Evolutionary conservation across 2,888 invertebrate genomes (phyloP), one percentile per base, ranked within the genome.

Genomic region (Poecilus cupreus): DNA sequence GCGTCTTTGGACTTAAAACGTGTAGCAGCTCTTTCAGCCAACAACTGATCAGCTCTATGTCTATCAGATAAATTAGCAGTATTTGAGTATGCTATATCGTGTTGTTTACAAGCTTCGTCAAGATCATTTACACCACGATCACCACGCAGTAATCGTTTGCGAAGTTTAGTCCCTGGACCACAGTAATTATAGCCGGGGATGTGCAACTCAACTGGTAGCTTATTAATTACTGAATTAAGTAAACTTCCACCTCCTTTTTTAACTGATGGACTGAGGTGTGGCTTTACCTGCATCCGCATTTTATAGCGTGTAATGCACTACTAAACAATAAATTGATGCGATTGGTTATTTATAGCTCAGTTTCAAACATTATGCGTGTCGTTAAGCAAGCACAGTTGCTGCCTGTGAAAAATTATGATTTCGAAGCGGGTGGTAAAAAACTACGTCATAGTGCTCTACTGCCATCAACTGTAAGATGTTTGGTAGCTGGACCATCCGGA

Each of bases 41-140:
- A 83, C 20, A 83, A 26, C 81, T 84, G 83, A 84, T 89, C 88
- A 1, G 88, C 89, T 74, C 88, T 83, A 57, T 83, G 88, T 74
- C 88, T 83, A 57, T 83, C 79, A 13, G 70, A 20, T 76, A 85
- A 76, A 82, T 83, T 82, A 24, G 85, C 11, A 85, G 85, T 4
- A 83, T 83, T 2, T n/a, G 77, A 51, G 43, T 85, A 85, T 2
- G 83, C 84, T 13, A 85, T 85, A 82, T 85, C 84, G 80, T 85
- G 85, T 6, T 83, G 64, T 51, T 84, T 84, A 76, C 84, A 85
- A 26, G 84, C 85, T 54, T 82, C 76, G 79, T 85, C 86, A 11
- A 85, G 74, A 3, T 49, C 39, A 70, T 84, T 84, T 8, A 83
- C 68, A 4, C 86, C 86, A 51, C 32, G 82, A 82, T 87, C 86